phyloP scores from a whole-genome alignment of 2,113 vertebrate genomes.

The Colaptes auratus region DNA sequence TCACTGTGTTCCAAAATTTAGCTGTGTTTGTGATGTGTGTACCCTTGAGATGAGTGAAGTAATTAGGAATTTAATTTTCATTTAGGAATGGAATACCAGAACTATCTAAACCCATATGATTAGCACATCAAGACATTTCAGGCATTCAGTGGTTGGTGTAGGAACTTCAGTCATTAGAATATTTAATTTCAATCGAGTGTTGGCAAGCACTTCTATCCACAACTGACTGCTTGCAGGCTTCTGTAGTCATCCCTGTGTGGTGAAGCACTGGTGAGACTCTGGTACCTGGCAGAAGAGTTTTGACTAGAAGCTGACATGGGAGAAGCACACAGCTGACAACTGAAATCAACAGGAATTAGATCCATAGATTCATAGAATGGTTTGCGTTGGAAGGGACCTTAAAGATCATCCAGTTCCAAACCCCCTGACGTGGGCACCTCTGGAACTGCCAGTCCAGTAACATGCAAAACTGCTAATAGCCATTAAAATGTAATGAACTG shows the following conservation, averaged over 20 bases:
- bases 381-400: too few relatives aligned
- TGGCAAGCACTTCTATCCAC: background rate
- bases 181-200: background rate
- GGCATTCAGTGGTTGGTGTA: background rate
- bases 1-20: background rate
- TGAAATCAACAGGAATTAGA: background rate
- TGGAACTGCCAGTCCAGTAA: background rate
- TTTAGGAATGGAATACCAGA: background rate
- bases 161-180: background rate
- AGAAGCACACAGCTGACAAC: background rate
- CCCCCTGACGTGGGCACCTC: background rate
- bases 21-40: background rate
- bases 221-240: background rate
- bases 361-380: too few relatives aligned
- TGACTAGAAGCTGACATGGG: background rate
- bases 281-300: background rate
- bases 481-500: background rate
- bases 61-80: background rate
- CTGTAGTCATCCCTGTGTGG: background rate
- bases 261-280: background rate
- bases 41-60: background rate
- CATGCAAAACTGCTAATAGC: background rate
- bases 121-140: background rate
- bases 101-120: background rate
- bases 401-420: too few relatives aligned